Conservation (phyloP, 2,113 vertebrate species). For the Shinisaurus crocodilurus region DNA sequence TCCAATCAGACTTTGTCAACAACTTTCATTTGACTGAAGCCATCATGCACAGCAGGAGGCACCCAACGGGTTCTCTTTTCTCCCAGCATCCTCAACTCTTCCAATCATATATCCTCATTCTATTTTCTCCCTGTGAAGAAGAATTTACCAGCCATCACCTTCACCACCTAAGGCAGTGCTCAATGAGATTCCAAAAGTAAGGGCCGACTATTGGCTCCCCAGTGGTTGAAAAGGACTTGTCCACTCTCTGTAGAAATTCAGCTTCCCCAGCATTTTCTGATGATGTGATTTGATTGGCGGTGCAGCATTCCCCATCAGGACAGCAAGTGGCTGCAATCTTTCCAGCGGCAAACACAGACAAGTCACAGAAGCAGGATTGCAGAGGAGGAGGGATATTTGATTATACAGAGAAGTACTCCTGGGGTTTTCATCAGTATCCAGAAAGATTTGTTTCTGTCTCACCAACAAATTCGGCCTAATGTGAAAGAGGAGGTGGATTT, state of each 20-base stretch:
- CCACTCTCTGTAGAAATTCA: neutral
- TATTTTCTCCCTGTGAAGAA: neutral
- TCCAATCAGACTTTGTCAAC: neutral
- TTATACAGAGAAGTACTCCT: neutral
- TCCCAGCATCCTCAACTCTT: constrained; percentile 38
- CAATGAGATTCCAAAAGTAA: neutral
- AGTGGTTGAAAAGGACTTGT: constrained; percentile 42
- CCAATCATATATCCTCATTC: constrained; percentile 37
- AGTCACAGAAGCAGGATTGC: constrained; percentile 1
- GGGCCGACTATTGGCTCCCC: constrained; percentile 45
- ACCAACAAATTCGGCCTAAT: neutral
- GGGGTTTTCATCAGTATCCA: neutral
- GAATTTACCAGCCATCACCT: constrained; percentile 28
- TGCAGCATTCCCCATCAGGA: constrained; percentile 32
- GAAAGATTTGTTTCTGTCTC: neutral
- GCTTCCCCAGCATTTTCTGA: neutral
- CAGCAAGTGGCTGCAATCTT: neutral
- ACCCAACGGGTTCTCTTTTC: constrained; percentile 41
- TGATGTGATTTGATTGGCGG: constrained; percentile 19
- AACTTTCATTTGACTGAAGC: constrained; percentile 6
- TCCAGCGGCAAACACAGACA: neutral
- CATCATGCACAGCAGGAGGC: constrained; percentile 49
- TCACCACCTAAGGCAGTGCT: constrained; percentile 28
- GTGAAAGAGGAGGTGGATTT: neutral
- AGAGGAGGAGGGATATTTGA: neutral